phyloP scores from a whole-genome alignment of 2,888 invertebrate genomes.

The Octonoba sinensis region DNA sequence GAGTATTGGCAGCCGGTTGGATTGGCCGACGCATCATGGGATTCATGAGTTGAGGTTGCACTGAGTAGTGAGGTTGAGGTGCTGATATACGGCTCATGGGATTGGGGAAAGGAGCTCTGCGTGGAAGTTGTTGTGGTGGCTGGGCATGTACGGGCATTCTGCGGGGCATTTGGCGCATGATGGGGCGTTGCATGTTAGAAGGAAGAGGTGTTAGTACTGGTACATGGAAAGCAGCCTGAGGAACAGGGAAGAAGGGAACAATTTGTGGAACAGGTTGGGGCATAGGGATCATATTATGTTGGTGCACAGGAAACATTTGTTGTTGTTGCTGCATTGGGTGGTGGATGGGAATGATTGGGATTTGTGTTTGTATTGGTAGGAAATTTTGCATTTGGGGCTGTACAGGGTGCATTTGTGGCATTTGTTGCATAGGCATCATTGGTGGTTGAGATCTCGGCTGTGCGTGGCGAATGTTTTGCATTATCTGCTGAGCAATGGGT shows the following conservation, averaged over 20 bases:
- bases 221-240: slow-evolving; percentile 49
- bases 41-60: slow-evolving; percentile 35
- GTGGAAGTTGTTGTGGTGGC: slow-evolving; percentile 31
- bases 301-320: slow-evolving; percentile 29
- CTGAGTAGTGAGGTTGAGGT: slow-evolving; percentile 16
- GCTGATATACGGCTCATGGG: slow-evolving; percentile 35
- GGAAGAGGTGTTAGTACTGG: slow-evolving; percentile 54
- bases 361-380: slow-evolving; percentile 47
- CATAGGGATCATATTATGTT: slow-evolving; percentile 20
- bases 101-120: slow-evolving; percentile 30
- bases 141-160: slow-evolving; percentile 50
- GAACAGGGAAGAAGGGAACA: slow-evolving; percentile 46
- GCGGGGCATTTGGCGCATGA: slow-evolving; percentile 51
- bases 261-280: slow-evolving; percentile 39
- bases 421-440: slow-evolving; percentile 22
- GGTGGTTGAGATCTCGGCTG: slow-evolving; percentile 52
- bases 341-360: slow-evolving; percentile 42
- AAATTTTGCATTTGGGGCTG: slow-evolving; percentile 38
- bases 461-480: slow-evolving; percentile 48
- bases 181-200: slow-evolving; percentile 47
- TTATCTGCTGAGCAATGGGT: slow-evolving; percentile 58
- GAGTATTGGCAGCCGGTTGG: slow-evolving; percentile 26
- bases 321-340: slow-evolving; percentile 24
- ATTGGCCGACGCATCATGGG: slow-evolving; percentile 40
- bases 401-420: slow-evolving; percentile 12